These are phyloP conservation scores for Cryptoblepharus egeriae DNA, from an alignment of 2,797 vertebrate species.

Conservation along the genomic window DNA sequence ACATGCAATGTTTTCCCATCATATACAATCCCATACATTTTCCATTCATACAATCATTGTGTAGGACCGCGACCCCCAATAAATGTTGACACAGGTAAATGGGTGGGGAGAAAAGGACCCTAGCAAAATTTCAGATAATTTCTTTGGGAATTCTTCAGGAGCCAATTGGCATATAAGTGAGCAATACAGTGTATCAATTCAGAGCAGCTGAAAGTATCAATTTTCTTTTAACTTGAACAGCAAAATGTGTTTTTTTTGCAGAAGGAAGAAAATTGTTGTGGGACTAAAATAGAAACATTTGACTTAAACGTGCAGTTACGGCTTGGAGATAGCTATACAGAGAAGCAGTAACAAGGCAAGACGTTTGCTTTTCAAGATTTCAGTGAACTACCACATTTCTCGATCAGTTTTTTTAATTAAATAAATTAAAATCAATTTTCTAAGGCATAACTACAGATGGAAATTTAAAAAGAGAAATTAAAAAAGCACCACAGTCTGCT, in stretches of 20 bases:
- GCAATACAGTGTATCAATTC: constrained; percentile 15
- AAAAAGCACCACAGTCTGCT: no score
- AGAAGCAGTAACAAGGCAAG: constrained; percentile 47
- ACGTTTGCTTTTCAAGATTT: constrained; percentile 46
- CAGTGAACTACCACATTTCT: constrained; percentile 29
- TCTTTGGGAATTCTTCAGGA: constrained; percentile 36
- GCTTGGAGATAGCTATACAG: constrained; percentile 39
- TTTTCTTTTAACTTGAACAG: constrained; percentile 60
- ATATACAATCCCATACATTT: no score
- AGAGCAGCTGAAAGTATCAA: constrained; percentile 50
- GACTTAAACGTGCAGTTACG: constrained; percentile 55
- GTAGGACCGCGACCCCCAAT: no score
- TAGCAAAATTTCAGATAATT: constrained; percentile 37
- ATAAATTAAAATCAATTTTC: constrained; percentile 64
- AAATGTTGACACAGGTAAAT: no score
- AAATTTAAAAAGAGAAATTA: constrained; percentile 36
- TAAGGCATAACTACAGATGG: constrained; percentile 49
- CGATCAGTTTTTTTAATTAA: constrained; percentile 53
- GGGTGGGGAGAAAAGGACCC: background rate
- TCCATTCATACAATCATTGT: no score
- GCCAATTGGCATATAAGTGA: constrained; percentile 4
- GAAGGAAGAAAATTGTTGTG: constrained; percentile 56
- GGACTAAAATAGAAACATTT: constrained; percentile 60
- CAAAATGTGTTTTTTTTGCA: constrained; percentile 61
- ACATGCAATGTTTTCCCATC: no score